Evolutionary conservation across 1,140 invertebrate genomes (phyloP).

Genomic region (Ctenoplectra terminalis): DNA sequence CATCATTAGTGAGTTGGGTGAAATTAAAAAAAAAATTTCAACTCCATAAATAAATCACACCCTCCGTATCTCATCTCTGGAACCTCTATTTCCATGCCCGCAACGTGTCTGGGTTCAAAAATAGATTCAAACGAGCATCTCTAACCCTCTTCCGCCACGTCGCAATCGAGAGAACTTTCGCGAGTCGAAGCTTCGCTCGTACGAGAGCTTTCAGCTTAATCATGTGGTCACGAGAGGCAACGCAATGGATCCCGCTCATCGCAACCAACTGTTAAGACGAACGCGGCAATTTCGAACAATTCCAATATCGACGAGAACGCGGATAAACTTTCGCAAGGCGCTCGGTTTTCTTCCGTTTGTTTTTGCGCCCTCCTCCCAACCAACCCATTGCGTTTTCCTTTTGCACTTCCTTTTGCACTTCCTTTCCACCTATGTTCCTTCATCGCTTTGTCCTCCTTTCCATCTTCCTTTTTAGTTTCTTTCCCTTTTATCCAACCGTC

Average conservation of each 20-base stretch:
- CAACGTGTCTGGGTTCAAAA: neutral
- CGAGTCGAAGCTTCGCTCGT: neutral
- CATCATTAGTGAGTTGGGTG: too few relatives aligned
- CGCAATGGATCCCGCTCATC: neutral
- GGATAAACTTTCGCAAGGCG: constrained; percentile 37
- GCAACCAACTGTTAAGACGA: constrained; percentile 28
- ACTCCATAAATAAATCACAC: too few relatives aligned
- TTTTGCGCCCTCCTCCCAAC: neutral
- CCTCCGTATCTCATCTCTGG: too few relatives aligned
- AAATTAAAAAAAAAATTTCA: too few relatives aligned
- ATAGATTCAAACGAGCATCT: neutral
- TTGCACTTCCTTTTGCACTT: too few relatives aligned
- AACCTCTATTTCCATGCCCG: too few relatives aligned
- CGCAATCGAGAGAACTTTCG: constrained; percentile 1
- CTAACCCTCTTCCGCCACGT: neutral
- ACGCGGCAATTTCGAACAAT: constrained; percentile 67
- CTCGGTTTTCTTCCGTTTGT: constrained; percentile 14
- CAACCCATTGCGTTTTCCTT: too few relatives aligned
- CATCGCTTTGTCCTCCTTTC: too few relatives aligned
- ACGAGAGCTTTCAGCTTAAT: constrained; percentile 23
- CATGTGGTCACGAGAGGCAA: neutral
- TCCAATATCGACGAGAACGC: constrained; percentile 51
- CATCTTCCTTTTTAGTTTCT: neutral
- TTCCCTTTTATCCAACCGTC: neutral
- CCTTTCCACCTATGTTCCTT: neutral